phyloP scores from a whole-genome alignment of 2,113 vertebrate species.

The Psittacula cyanocephala region DNA sequence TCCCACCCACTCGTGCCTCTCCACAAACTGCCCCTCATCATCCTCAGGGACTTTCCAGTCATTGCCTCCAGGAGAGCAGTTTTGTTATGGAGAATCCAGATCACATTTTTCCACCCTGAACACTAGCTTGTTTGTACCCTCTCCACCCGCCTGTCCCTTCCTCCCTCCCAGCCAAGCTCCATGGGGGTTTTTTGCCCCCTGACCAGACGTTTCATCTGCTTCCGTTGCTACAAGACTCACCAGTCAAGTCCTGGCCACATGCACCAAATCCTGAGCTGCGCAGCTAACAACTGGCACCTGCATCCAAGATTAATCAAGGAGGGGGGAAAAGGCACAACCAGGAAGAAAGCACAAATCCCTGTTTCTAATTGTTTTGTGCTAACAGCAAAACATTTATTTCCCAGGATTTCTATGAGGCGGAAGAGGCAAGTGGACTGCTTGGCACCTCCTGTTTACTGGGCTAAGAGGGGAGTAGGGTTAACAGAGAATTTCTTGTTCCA shows the following conservation, averaged over 20 bases:
- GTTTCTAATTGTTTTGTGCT: not conserved
- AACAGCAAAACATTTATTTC: not conserved
- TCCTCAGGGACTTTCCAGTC: not conserved
- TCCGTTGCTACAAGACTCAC: not conserved
- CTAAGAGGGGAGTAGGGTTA: not conserved
- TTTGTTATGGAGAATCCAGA: not conserved
- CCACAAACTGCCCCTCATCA: not conserved
- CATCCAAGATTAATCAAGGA: slow-evolving; percentile 8
- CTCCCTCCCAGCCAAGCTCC: not conserved
- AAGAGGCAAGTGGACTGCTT: not conserved
- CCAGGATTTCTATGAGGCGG: slow-evolving; percentile 21
- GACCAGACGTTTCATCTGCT: not conserved
- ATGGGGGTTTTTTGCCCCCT: rapidly evolving
- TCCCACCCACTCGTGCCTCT: not conserved
- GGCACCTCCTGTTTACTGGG: slow-evolving; percentile 2
- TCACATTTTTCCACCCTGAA: not conserved
- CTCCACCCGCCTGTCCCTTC: not conserved
- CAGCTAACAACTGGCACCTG: not conserved
- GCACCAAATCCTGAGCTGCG: not conserved
- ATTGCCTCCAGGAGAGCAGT: not conserved
- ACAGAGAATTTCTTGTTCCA: not conserved
- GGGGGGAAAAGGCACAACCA: not conserved
- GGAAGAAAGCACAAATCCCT: not conserved
- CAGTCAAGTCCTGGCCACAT: not conserved
- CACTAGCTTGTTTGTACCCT: not conserved